Percentiles rank a stretch among this genome's conserved stretches.
Evolutionary conservation across 2,797 vertebrate genomes (phyloP).

Genomic region (Rousettus madagascariensis): DNA sequence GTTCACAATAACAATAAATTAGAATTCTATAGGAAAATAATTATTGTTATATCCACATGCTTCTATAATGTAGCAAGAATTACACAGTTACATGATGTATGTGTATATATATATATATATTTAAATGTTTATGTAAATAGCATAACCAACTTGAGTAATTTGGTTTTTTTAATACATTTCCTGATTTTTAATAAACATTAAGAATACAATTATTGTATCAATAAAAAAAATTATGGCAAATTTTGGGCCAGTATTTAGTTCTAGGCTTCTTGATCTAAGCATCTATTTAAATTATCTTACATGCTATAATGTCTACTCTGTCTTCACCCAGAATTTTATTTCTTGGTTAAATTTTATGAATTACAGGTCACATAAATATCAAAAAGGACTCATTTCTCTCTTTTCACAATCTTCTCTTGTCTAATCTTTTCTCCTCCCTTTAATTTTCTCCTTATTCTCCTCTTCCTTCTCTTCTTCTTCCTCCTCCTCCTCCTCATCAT

Average conservation of each 20-base stretch:
- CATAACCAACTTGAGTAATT: neutral
- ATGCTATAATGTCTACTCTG: neutral
- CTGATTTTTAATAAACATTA: neutral
- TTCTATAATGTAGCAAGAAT: neutral
- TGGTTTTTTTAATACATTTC: neutral
- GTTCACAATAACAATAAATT: neutral
- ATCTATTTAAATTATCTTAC: neutral
- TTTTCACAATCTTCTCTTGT: neutral
- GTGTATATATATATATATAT: neutral
- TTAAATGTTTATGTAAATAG: neutral
- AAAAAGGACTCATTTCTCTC: neutral
- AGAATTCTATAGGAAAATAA: neutral
- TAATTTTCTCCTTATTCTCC: neutral
- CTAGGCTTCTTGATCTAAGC: neutral
- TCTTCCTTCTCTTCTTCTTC: neutral
- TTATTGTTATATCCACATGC: neutral
- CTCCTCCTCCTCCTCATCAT: no score
- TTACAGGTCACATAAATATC: neutral
- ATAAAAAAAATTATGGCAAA: neutral
- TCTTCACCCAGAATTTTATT: neutral
- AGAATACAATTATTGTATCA: neutral
- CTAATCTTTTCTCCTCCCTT: neutral
- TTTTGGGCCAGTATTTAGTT: neutral
- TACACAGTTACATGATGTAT: neutral
- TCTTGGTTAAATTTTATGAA: neutral